Base-by-base conservation (phyloP, 2,888 invertebrate species). In the Conistra vaccinii region DNA sequence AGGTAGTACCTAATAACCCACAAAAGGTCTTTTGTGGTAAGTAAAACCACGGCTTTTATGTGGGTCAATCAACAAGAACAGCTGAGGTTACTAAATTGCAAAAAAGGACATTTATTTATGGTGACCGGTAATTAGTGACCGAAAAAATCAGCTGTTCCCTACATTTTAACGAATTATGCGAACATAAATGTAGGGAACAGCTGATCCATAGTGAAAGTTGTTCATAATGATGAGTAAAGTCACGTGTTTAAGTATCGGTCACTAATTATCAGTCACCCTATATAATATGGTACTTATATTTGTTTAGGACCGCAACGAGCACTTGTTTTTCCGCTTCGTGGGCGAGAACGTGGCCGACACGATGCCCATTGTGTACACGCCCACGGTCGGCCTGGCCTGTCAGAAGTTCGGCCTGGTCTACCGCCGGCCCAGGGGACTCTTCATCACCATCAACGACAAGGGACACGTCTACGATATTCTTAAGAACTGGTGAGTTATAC, bases 311-410 rank as follows among this genome's bases (percentile, higher is more conserved):
- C 98, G 99, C 86, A 99, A 99, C 93, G 99, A 99, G 95, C 98
- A 98, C 87, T 97, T 99, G 29, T 99, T 99, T 97, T 99, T 98
- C 95, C 98, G 98, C 51, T 97, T 99, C 68, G 96, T 99, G 62
- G 97, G 97, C 26, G 98, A 99, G 86, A 98, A 99, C 93, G 98
- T 99, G 39, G 97, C 98, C 65, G 97, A 98, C 82, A 97, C 99
- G 97, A 99, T 99, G 99, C 99, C 99, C 0, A 97, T 99, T 79
- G 99, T 99, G n/a, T 99, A 99, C 95, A 99, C 99, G 0, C 99
- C 99, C 0, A 99, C 99, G 0, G 99, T 99, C 20, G 99, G 99
- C 7, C 97, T 98, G 88, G 99, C 99, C 45, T 99, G 99, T 95
- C 99, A 99, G 96, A 98, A 99, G 93, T 99, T 98, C 94, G 99